Percentiles rank a stretch among this genome's conserved stretches.
These are phyloP conservation scores for Dendrolimus punctatus DNA, from an alignment of 1,140 invertebrate genomes.

Conservation along the genomic window DNA sequence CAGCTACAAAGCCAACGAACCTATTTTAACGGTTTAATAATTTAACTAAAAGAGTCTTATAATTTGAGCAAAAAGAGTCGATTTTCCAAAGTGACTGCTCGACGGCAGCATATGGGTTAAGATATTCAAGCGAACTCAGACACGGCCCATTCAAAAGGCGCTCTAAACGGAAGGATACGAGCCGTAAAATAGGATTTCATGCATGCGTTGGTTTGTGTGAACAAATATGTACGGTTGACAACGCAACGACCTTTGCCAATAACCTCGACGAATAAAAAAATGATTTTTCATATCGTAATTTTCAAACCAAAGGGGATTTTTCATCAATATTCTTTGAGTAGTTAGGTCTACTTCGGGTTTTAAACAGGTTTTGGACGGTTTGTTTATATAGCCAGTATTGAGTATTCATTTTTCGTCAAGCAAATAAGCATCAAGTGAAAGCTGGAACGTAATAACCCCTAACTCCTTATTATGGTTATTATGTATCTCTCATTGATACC, in stretches of 20 bases:
- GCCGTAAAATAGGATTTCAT: slow-evolving; percentile 69
- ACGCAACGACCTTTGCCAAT: slow-evolving; percentile 52
- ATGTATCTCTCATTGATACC: too few species aligned
- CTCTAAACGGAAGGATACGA: slow-evolving; percentile 60
- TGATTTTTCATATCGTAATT: slow-evolving; percentile 22
- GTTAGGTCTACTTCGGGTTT: not conserved
- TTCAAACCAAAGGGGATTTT: slow-evolving; percentile 7
- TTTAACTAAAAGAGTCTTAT: slow-evolving; percentile 1
- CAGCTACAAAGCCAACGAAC: too few species aligned
- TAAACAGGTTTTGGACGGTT: not conserved
- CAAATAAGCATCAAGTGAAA: too few species aligned
- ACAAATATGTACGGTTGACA: slow-evolving; percentile 64
- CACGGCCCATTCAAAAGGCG: slow-evolving; percentile 55
- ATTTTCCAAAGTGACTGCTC: slow-evolving; percentile 17
- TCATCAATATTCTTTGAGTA: not conserved
- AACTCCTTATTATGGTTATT: too few species aligned
- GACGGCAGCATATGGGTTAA: slow-evolving; percentile 32
- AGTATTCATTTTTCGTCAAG: too few species aligned
- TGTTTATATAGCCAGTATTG: too few species aligned
- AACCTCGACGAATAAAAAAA: slow-evolving; percentile 27
- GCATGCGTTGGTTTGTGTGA: slow-evolving; percentile 62
- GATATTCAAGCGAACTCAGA: slow-evolving; percentile 49
- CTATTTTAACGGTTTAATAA: slow-evolving; percentile 1
- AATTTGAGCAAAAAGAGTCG: slow-evolving; percentile 7
- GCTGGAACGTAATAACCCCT: not conserved